Percentiles rank a stretch among this genome's conserved stretches.
Evolutionary conservation across 2,797 vertebrate species (phyloP).

Genomic region (Pseudomugil gertrudae): DNA sequence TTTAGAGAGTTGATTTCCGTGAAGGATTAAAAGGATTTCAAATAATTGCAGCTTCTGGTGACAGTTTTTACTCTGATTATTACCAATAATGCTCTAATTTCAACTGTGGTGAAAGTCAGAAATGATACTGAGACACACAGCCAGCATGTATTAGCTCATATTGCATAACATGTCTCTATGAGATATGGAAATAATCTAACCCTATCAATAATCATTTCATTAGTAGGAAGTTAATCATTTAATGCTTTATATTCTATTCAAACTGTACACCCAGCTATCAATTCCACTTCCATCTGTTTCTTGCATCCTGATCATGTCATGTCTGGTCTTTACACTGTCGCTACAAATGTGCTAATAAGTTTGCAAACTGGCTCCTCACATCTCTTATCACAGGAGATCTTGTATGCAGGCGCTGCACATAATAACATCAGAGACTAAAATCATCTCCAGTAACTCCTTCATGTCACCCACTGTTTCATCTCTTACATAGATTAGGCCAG

Average conservation of each 20-base stretch:
- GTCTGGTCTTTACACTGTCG: conserved; percentile 10
- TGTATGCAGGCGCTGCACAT: not conserved
- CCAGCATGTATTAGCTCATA: conserved; percentile 32
- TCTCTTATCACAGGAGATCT: conserved; percentile 48
- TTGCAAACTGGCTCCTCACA: conserved; percentile 63
- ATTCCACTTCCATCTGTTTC: not conserved
- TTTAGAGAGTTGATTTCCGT: not conserved
- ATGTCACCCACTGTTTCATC: not conserved
- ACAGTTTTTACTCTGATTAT: not conserved
- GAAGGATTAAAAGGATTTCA: too few species aligned
- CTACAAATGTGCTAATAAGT: conserved; percentile 29
- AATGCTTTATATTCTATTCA: conserved; percentile 16
- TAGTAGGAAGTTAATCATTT: conserved; percentile 12
- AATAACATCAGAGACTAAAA: conserved; percentile 14
- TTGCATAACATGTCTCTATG: conserved; percentile 10
- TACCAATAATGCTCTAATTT: conserved; percentile 5
- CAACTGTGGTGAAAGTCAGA: conserved; percentile 18
- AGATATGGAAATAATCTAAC: conserved; percentile 35
- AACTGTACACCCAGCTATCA: conserved; percentile 3
- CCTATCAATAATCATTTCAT: not conserved
- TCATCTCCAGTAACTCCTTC: not conserved
- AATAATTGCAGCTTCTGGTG: not conserved
- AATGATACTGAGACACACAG: not conserved
- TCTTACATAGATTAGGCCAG: conserved; percentile 94
- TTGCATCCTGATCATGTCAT: not conserved